Conservation (phyloP, 2,113 vertebrate genomes). For the Xiphorhynchus elegans region DNA sequence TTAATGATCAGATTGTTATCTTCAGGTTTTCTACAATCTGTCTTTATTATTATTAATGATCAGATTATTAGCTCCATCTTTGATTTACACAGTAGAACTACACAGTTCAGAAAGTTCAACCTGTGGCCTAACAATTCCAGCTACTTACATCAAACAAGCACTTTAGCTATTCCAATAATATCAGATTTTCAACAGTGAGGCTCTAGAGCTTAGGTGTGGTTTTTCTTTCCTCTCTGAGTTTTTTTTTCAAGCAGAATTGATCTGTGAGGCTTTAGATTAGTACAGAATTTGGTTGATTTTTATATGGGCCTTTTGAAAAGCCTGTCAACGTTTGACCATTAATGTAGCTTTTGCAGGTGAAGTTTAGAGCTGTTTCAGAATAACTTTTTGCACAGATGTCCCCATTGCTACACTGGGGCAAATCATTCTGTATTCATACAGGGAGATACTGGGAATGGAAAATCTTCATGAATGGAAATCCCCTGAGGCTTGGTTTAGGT, state of each 20-base stretch:
- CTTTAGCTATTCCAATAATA: not conserved
- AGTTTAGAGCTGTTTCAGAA: not conserved
- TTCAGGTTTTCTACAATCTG: not conserved
- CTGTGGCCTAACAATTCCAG: not conserved
- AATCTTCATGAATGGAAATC: not conserved
- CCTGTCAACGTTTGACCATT: not conserved
- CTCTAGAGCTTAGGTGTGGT: not conserved
- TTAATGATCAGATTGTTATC: not conserved
- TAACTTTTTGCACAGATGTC: not conserved
- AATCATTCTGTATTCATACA: not conserved
- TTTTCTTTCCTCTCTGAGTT: not conserved
- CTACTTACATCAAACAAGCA: not conserved
- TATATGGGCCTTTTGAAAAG: not conserved
- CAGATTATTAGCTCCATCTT: not conserved
- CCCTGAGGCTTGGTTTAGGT: not conserved
- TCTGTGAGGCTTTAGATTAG: not conserved
- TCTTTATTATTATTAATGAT: not conserved
- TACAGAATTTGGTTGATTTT: not conserved
- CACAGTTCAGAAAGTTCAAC: not conserved
- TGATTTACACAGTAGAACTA: not conserved
- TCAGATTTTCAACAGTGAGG: not conserved
- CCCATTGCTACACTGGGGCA: not conserved
- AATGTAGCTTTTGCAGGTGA: not conserved
- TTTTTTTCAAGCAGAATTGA: not conserved
- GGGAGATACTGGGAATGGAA: not conserved